Evolutionary conservation across 30 jellyfish, hydroid and myxozoan species (phyloP).

Genomic region (Hydractinia symbiolongicarpus): DNA sequence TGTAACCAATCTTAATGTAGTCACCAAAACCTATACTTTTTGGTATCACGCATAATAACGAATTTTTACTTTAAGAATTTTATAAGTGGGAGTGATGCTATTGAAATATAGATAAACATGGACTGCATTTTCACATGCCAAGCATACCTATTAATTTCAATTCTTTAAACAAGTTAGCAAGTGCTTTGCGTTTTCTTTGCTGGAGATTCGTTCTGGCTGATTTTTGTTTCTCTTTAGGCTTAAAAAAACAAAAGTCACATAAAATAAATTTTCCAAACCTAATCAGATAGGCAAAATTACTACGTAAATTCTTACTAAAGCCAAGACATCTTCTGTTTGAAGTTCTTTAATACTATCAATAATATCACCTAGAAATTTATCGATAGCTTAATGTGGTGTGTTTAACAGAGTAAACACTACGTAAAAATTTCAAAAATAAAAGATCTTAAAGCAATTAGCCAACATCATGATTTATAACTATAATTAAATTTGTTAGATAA

Average conservation of each 20-base stretch:
- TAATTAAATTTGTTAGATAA: too few relatives aligned
- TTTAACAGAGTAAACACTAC: too few relatives aligned
- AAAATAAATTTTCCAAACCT: neutral
- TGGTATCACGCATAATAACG: too few relatives aligned
- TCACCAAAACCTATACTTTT: too few relatives aligned
- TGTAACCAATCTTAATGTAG: too few relatives aligned
- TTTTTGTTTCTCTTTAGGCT: constrained; percentile 70
- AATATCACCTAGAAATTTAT: constrained; percentile 50
- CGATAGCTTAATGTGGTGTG: too few relatives aligned
- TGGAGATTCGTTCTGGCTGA: constrained; percentile 58
- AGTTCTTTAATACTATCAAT: constrained; percentile 48
- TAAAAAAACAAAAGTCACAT: neutral
- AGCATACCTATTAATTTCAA: constrained; percentile 58
- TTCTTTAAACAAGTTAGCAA: constrained; percentile 53
- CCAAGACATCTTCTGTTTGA: constrained; percentile 33
- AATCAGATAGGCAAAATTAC: neutral
- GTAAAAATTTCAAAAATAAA: too few relatives aligned
- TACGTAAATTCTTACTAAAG: constrained; percentile 40
- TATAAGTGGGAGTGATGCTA: too few relatives aligned
- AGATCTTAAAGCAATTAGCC: too few relatives aligned
- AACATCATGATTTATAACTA: too few relatives aligned
- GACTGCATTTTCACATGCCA: neutral
- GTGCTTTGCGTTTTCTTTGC: constrained; percentile 63
- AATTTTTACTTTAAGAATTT: too few relatives aligned
- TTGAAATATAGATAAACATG: too few relatives aligned